phyloP scores from a whole-genome alignment of 2,113 vertebrate species.

The Thunnus thynnus region DNA sequence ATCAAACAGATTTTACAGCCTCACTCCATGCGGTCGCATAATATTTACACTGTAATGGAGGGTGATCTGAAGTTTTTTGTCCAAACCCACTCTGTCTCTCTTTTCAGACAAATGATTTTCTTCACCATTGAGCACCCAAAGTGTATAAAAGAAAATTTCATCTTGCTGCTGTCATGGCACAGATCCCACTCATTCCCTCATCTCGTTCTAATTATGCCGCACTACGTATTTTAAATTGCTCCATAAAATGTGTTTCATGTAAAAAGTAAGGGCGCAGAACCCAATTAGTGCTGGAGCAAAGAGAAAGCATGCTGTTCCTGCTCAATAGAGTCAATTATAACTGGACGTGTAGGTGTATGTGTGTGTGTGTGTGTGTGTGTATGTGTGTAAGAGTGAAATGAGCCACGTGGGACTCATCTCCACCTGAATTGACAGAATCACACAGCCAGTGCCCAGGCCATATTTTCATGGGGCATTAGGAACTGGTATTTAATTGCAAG shows the following conservation, averaged over 20 bases:
- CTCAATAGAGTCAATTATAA: constrained; percentile 80
- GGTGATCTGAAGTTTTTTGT: constrained; percentile 36
- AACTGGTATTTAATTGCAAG: constrained; percentile 73
- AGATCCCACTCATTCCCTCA: constrained; percentile 65
- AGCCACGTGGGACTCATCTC: constrained; percentile 71
- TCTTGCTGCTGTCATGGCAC: constrained; percentile 53
- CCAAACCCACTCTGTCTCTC: constrained; percentile 15
- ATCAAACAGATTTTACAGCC: constrained; percentile 26
- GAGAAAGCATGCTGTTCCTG: constrained; percentile 74
- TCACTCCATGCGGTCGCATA: constrained; percentile 17
- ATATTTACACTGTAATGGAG: constrained; percentile 55
- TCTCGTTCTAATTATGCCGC: constrained; percentile 75
- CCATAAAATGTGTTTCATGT: constrained; percentile 79
- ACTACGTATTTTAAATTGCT: constrained; percentile 72
- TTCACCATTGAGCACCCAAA: neutral
- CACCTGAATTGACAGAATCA: constrained; percentile 71
- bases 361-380: constrained; percentile 32
- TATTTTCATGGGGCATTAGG: constrained; percentile 72
- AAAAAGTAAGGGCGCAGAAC: constrained; percentile 78
- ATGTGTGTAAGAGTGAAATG: constrained; percentile 40
- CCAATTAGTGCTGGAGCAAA: constrained; percentile 79
- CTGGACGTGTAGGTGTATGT: constrained; percentile 48
- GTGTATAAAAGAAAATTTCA: constrained; percentile 51
- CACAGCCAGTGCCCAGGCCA: constrained; percentile 45
- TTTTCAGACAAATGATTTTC: constrained; percentile 36